Evolutionary conservation across 92 coral and sea anemone genomes (phyloP).

Genomic region (Palythoa caribaeorum): DNA sequence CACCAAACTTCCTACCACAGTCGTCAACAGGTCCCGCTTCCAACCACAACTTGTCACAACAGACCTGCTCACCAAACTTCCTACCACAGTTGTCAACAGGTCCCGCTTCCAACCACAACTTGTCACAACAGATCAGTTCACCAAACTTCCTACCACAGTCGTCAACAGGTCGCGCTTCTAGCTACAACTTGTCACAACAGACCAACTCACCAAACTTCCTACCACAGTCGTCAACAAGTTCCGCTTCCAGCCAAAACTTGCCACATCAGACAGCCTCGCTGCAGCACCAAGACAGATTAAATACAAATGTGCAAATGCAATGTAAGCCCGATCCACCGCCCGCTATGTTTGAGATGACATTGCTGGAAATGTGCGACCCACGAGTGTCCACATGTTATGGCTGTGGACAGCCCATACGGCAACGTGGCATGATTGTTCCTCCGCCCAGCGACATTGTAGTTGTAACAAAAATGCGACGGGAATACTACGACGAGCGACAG

Average conservation of each 20-base stretch:
- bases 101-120: too few relatives aligned
- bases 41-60: too few relatives aligned
- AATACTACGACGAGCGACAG: conserved; percentile 33
- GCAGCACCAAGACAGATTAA: conserved; percentile 35
- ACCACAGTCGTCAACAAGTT: too few relatives aligned
- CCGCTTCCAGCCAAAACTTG: conserved; percentile 19
- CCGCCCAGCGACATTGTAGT: conserved; percentile 49
- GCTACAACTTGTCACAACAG: not conserved
- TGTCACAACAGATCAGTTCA: not conserved
- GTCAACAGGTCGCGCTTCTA: not conserved
- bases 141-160: too few relatives aligned
- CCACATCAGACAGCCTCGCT: conserved; percentile 35
- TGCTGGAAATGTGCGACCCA: conserved; percentile 31
- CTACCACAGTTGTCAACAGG: too few relatives aligned
- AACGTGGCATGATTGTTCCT: conserved; percentile 20
- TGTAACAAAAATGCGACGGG: conserved; percentile 64
- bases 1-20: too few relatives aligned
- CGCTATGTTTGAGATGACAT: conserved; percentile 33
- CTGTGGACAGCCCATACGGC: conserved; percentile 45
- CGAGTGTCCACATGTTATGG: conserved; percentile 44
- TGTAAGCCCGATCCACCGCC: conserved; percentile 44
- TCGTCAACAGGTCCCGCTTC: too few relatives aligned
- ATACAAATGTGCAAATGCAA: conserved; percentile 16
- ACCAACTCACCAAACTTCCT: not conserved
- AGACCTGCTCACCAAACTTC: too few relatives aligned